Percentiles rank a stretch among this genome's conserved stretches.
Conservation (phyloP, 2,888 invertebrate species). For the Mesodorylaimus sp. region DNA sequence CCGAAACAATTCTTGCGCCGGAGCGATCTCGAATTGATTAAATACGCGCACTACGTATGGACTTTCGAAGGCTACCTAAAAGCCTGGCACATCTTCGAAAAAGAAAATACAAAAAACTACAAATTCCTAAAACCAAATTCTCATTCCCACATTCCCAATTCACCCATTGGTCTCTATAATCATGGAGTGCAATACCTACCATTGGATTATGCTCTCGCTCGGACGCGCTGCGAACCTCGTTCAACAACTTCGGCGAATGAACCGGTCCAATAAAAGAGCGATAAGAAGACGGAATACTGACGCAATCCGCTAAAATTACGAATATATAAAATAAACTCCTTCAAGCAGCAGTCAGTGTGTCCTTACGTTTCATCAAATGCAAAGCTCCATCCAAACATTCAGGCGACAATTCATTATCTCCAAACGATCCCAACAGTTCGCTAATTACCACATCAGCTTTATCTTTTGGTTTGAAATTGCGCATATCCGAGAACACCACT, state of each 20-base stretch:
- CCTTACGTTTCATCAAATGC: conserved; percentile 32
- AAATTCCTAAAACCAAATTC: too few species aligned
- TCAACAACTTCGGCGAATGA: conserved; percentile 69
- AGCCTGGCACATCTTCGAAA: too few species aligned
- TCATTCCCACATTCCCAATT: too few species aligned
- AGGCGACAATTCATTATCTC: conserved; percentile 94
- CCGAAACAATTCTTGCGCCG: conserved; percentile 56
- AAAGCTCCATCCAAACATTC: conserved; percentile 45
- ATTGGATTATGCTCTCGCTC: too few species aligned
- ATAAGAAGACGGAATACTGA: conserved; percentile 73
- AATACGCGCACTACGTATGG: conserved; percentile 80
- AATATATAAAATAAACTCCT: neutral
- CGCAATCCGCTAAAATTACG: conserved; percentile 47
- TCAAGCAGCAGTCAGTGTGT: neutral
- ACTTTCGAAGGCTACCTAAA: conserved; percentile 49
- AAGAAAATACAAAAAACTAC: neutral
- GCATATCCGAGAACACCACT: conserved; percentile 36
- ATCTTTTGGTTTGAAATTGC: conserved; percentile 37
- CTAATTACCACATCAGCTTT: conserved; percentile 87
- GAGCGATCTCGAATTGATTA: conserved; percentile 58
- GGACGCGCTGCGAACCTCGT: too few species aligned
- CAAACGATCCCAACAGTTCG: conserved; percentile 87
- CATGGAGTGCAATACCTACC: too few species aligned
- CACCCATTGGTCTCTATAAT: too few species aligned
- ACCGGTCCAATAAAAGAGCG: conserved; percentile 77